Evolutionary conservation across 2,888 invertebrate genomes (phyloP), one percentile per base, ranked within the genome.

Genomic region (Linnaemya tessellans): DNA sequence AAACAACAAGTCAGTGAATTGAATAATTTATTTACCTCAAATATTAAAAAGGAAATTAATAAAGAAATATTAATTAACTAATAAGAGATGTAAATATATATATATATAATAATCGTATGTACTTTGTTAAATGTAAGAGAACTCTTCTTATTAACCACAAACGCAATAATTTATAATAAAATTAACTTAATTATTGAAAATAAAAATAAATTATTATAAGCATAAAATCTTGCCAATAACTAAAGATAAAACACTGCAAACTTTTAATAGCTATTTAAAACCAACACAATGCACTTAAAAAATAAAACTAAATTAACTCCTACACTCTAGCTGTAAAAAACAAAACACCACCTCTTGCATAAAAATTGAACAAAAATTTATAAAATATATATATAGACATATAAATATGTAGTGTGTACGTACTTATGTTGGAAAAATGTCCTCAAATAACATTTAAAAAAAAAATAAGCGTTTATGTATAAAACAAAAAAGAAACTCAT

Each of bases 121-220:
- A 41, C 9, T 11, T 64, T 22, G 38, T 75, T 74, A 64, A 78
- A 54, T 5, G 22, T 64, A 78, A 82, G 54, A 54, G 15, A 78
- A 20, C 13, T 18, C n/a, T 49, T 65, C 18, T 30, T 60, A 67
- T 62, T 51, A 74, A 70, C 18, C 35, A 75, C 22, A 78, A 78
- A 83, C 78, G 86, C 84, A 80, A 86, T 86, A 86, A 84, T 80
- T 78, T 84, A 84, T 84, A 74, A 81, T 81, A 60, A 41, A 70
- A 15, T 49, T 49, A 68, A 78, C 7, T 56, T 67, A 51, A 60
- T 11, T 25, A 56, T 35, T 51, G 49, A 71, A 79, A 74, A 71
- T 30, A 1, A 20, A 18, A 15, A 62, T 43, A 64, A 13, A 11
- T 49, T 62, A 58, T 62, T 58, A 49, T 30, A 64, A 70, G 73